phyloP scores from a whole-genome alignment of 2,797 vertebrate genomes.

The Merluccius polli region DNA sequence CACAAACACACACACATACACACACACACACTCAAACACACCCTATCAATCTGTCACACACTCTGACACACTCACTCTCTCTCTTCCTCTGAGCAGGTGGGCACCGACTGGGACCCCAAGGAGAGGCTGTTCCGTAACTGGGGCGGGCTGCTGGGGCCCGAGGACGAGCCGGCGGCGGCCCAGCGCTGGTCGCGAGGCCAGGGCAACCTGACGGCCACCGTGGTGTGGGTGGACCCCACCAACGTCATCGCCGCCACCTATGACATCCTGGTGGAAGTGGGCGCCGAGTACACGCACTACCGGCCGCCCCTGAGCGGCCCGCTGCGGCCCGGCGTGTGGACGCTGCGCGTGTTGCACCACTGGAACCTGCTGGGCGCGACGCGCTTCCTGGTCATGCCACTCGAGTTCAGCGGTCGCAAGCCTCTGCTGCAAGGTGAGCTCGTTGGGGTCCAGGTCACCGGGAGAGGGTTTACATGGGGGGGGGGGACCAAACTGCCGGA shows the following conservation, averaged over 20 bases:
- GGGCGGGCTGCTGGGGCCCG: slow-evolving; percentile 84
- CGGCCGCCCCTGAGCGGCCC: slow-evolving; percentile 88
- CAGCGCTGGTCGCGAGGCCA: slow-evolving; percentile 93
- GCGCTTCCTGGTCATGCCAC: slow-evolving; percentile 85
- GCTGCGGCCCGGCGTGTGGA: slow-evolving; percentile 90
- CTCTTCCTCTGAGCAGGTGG: slow-evolving; percentile 71
- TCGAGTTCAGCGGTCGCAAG: slow-evolving; percentile 83
- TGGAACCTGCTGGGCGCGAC: slow-evolving; percentile 92
- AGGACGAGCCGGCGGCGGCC: slow-evolving; percentile 88
- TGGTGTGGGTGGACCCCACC: slow-evolving; percentile 93
- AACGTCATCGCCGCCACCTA: slow-evolving; percentile 96
- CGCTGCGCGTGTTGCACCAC: slow-evolving; percentile 87
- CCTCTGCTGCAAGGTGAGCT: slow-evolving; percentile 84
- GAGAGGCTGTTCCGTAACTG: slow-evolving; percentile 93
- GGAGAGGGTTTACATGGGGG: background rate
- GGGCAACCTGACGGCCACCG: slow-evolving; percentile 87
- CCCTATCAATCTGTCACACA: background rate
- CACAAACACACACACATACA: background rate
- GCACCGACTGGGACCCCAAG: slow-evolving; percentile 95
- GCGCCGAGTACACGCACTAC: slow-evolving; percentile 92
- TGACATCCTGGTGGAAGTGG: slow-evolving; percentile 91
- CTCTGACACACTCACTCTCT: background rate
- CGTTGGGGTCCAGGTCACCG: background rate
- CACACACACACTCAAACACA: too few relatives aligned
- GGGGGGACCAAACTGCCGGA: too few relatives aligned